A percentile compares a stretch with the other conserved stretches of the same genome.
Evolutionary conservation across 2,888 invertebrate genomes (phyloP).

Genomic region (Apamea monoglypha): DNA sequence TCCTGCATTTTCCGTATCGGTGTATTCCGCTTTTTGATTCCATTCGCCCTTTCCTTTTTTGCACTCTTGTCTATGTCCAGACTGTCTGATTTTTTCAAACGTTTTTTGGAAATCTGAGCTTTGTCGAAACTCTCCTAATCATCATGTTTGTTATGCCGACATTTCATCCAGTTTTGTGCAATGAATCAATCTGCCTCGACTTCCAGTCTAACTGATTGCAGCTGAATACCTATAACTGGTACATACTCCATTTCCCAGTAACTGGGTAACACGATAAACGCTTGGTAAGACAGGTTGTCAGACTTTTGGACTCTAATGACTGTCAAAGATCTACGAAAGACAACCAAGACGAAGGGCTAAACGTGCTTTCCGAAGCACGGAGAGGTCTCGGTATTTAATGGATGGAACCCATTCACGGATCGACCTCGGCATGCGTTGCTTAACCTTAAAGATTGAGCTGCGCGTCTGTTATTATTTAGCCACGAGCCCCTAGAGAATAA

Average conservation of each 20-base stretch:
- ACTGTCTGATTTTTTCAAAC: conserved; percentile 20
- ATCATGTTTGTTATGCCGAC: background rate
- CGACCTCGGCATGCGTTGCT: background rate
- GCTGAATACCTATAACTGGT: no score
- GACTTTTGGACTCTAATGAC: background rate
- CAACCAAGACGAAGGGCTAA: background rate
- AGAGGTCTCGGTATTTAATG: background rate
- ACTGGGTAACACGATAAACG: background rate
- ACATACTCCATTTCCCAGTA: no score
- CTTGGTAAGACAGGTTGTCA: background rate
- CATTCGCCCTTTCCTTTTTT: conserved; percentile 7
- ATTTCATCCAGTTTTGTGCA: background rate
- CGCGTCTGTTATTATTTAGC: background rate
- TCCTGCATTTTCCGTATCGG: conserved; percentile 28
- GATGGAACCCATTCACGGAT: background rate
- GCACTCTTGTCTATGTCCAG: background rate
- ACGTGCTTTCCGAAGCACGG: background rate
- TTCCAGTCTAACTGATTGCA: background rate
- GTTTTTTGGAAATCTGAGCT: conserved; percentile 10
- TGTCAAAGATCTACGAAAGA: background rate
- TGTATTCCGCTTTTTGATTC: conserved; percentile 6
- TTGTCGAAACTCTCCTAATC: background rate
- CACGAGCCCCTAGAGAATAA: background rate
- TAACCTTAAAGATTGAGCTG: background rate
- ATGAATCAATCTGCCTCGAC: background rate